Evolutionary conservation across 2,113 vertebrate genomes (phyloP).

Genomic region (Struthio camelus): DNA sequence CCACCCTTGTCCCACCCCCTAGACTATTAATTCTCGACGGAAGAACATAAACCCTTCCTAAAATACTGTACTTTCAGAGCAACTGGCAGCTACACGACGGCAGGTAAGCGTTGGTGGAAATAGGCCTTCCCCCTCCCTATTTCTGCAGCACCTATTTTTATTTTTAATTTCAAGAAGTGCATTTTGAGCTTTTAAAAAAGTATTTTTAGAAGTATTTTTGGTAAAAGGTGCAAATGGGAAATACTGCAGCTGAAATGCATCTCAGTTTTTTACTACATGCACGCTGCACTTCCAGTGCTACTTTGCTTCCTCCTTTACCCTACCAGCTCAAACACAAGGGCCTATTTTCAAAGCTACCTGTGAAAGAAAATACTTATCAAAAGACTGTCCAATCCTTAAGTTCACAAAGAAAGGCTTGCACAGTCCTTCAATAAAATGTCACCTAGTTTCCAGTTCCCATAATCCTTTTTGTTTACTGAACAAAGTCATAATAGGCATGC

Average conservation of each 20-base stretch:
- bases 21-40: background rate
- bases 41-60: background rate
- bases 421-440: constrained; percentile 69
- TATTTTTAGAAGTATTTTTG: background rate
- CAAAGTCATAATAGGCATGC: constrained; percentile 77
- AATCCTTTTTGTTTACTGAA: constrained; percentile 77
- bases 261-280: background rate
- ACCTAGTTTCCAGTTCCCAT: constrained; percentile 68
- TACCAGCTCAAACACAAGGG: background rate
- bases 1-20: background rate
- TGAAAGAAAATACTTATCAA: constrained; percentile 19
- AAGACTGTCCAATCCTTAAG: constrained; percentile 13
- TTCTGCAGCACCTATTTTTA: background rate
- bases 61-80: background rate
- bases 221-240: background rate
- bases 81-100: background rate
- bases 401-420: constrained; percentile 39
- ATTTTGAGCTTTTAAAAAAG: background rate
- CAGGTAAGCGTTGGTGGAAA: background rate
- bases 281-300: background rate
- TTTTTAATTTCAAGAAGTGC: background rate
- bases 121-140: background rate
- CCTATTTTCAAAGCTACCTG: constrained; percentile 36
- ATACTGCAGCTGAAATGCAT: background rate
- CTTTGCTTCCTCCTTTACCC: background rate